These are phyloP conservation scores for Arvicanthis niloticus DNA, from an alignment of 2,113 vertebrate genomes.

Conservation along the genomic window DNA sequence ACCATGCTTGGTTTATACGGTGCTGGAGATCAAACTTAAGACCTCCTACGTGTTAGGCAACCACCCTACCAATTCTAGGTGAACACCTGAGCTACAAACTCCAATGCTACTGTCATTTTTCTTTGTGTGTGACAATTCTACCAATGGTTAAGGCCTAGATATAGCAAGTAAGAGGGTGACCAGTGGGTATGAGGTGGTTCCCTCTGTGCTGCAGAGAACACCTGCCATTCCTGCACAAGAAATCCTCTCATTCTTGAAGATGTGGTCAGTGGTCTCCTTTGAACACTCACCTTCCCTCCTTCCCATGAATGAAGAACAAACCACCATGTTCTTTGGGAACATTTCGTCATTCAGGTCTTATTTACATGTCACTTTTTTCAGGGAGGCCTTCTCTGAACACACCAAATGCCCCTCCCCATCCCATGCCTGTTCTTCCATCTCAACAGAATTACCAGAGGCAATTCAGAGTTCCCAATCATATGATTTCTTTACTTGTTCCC, in stretches of 20 bases:
- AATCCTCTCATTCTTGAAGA: neutral
- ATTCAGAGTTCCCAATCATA: neutral
- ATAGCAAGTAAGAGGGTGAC: neutral
- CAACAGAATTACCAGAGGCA: neutral
- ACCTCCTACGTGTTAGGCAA: neutral
- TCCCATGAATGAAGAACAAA: too few relatives aligned
- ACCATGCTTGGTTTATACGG: too few relatives aligned
- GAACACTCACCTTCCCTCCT: neutral
- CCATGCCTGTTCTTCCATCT: neutral
- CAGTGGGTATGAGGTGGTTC: neutral
- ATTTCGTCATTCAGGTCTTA: neutral
- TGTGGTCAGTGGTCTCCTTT: neutral
- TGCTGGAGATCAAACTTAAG: neutral
- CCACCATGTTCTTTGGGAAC: neutral
- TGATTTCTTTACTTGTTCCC: constrained; percentile 31
- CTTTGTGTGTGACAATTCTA: neutral
- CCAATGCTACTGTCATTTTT: neutral
- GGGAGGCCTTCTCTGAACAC: neutral
- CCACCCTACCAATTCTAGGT: neutral
- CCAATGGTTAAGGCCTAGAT: neutral
- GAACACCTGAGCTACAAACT: neutral
- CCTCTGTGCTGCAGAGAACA: neutral
- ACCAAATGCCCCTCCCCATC: too few relatives aligned
- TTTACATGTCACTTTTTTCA: neutral
- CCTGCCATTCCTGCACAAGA: neutral